phyloP scores from a whole-genome alignment of 2,113 vertebrate genomes.

The Nycticryphes semicollaris region DNA sequence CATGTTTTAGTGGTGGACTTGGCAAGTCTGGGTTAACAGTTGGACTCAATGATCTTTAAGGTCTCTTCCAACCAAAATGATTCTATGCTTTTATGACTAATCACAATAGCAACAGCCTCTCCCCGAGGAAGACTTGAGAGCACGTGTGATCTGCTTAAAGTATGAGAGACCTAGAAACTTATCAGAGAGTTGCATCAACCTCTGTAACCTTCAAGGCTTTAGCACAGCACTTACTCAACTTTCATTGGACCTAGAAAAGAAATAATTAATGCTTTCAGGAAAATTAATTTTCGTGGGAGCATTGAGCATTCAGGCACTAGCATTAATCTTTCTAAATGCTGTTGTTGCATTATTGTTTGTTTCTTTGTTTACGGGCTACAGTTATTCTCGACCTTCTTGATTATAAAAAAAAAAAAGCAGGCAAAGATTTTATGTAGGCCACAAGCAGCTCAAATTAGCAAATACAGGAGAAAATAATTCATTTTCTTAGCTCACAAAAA shows the following conservation, averaged over 20 bases:
- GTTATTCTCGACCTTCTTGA: slow-evolving; percentile 18
- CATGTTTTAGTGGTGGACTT: background rate
- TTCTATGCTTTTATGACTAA: background rate
- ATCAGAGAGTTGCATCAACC: background rate
- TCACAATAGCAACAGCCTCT: background rate
- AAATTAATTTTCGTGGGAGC: slow-evolving; percentile 9
- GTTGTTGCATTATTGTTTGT: background rate
- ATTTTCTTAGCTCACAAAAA: slow-evolving; percentile 23
- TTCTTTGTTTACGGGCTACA: background rate
- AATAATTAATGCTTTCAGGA: slow-evolving; percentile 36
- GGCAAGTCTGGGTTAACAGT: background rate
- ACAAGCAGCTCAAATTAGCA: slow-evolving; percentile 37
- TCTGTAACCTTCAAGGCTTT: slow-evolving; percentile 12
- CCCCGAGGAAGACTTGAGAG: background rate
- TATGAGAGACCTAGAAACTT: background rate
- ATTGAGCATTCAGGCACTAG: background rate
- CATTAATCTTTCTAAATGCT: slow-evolving; percentile 38
- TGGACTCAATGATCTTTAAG: background rate
- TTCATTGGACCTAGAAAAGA: background rate
- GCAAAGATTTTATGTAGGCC: slow-evolving; percentile 38
- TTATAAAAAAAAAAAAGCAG: background rate
- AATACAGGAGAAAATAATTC: slow-evolving; percentile 4
- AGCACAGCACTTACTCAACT: background rate
- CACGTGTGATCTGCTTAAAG: background rate
- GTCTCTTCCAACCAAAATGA: background rate